phyloP scores from a whole-genome alignment of 2,888 invertebrate genomes.

The Aromia moschata region DNA sequence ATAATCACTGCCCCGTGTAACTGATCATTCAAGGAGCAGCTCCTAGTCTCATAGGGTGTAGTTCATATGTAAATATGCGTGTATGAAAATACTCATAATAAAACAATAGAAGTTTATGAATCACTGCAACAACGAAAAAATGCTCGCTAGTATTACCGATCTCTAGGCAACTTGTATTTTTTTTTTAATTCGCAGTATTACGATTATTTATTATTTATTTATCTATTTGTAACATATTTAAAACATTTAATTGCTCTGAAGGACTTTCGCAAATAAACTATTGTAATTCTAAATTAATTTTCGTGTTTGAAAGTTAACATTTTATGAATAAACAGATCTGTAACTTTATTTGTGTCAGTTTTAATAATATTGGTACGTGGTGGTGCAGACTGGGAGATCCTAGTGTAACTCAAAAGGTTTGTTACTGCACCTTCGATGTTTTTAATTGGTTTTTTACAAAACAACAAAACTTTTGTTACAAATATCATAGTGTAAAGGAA shows the following conservation, averaged over 20 bases:
- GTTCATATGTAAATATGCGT: slow-evolving; percentile 55
- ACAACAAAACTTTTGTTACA: too few relatives aligned
- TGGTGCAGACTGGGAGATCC: too few relatives aligned
- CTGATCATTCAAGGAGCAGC: slow-evolving; percentile 50
- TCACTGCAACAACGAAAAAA: neutral
- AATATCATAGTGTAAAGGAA: too few relatives aligned
- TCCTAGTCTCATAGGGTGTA: slow-evolving; percentile 60
- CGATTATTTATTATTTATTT: slow-evolving; percentile 28
- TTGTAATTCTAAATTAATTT: slow-evolving; percentile 34
- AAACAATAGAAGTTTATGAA: slow-evolving; percentile 16
- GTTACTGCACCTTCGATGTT: too few relatives aligned
- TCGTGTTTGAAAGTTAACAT: slow-evolving; percentile 32
- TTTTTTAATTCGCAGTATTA: slow-evolving; percentile 29
- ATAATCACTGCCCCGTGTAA: slow-evolving; percentile 47
- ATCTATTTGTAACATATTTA: slow-evolving; percentile 27
- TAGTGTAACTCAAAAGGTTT: too few relatives aligned
- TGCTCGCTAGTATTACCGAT: too few relatives aligned
- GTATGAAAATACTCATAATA: slow-evolving; percentile 38
- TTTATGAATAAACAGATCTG: slow-evolving; percentile 39
- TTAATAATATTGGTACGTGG: slow-evolving; percentile 12
- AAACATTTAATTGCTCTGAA: slow-evolving; percentile 21
- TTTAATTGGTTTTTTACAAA: too few relatives aligned
- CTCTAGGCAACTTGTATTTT: too few relatives aligned
- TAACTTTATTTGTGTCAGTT: slow-evolving; percentile 31
- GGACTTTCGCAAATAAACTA: slow-evolving; percentile 23